Base-by-base conservation (phyloP, 2,113 vertebrate species). In the Eptesicus fuscus region DNA sequence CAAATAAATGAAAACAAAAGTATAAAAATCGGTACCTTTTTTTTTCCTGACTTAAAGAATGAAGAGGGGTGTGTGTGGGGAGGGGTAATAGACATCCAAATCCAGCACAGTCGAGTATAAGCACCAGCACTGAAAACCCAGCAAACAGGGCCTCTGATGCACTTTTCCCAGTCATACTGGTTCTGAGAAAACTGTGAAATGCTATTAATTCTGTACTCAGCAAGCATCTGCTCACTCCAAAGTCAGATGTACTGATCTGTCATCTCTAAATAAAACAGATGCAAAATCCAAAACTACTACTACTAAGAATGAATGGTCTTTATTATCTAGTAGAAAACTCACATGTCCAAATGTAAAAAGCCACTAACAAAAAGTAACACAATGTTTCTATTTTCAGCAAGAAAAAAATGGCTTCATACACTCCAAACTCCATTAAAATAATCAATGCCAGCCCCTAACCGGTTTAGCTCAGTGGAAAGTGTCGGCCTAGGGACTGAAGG, bases 341-440 rank as follows among this genome's bases (percentile, higher is more conserved):
- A 85, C 53, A 93, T 69, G 86, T 79, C 32, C 22, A 88, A 14
- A 44, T 91, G 14, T 86, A 93, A 93, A 95, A 87, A 23, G 11
- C 30, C 65, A 92, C 3, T 23, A 90, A 71, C 30, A 83, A 59
- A 42, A 91, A 77, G n/a, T 23, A 51, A 88, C 9, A 28, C 83
- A 69, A n/a, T 35, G 20, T 44, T 79, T 84, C 22, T 35, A 37
- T 69, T 79, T 82, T 88, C 59, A 69, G 4, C 59, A 79, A 69
- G 42, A 87, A 37, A 32, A 28, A 83, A 94, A 88, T 13, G 44
- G 86, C 51, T 76, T 51, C 73, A 83, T 10, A 90, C 30, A 94
- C 44, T 90, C 47, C 90, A 79, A 96, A 35, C 6, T 69, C 63
- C 30, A 37, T 73, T 76, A 37, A 70, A 73, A 83, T 28, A 85